phyloP scores from a whole-genome alignment of 2,797 vertebrate species.

The Podarcis siculus region DNA sequence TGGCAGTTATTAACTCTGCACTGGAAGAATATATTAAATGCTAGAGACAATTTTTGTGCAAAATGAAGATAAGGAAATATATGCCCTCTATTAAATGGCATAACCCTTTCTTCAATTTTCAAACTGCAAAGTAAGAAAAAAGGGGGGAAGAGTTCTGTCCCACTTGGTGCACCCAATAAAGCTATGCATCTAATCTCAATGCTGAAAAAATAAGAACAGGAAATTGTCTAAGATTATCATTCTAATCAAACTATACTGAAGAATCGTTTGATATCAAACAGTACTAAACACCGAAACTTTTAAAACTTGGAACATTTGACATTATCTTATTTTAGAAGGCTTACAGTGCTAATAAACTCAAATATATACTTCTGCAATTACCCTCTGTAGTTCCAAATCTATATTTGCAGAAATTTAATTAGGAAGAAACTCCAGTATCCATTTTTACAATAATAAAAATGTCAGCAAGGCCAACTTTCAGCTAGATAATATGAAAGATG shows the following conservation, averaged over 20 bases:
- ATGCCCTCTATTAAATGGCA: conserved; percentile 40
- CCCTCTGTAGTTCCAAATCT: conserved; percentile 44
- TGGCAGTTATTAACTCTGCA: conserved; percentile 17
- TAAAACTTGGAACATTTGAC: conserved; percentile 43
- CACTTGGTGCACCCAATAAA: conserved; percentile 48
- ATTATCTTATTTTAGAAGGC: conserved; percentile 41
- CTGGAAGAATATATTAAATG: conserved; percentile 34
- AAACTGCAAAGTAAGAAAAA: conserved; percentile 12
- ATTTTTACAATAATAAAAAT: conserved; percentile 52
- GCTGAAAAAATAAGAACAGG: conserved; percentile 47
- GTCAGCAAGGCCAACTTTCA: conserved; percentile 64
- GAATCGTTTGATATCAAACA: conserved; percentile 45
- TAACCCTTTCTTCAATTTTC: conserved; percentile 23
- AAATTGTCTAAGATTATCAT: conserved; percentile 48
- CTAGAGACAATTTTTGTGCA: conserved; percentile 29
- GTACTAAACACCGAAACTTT: conserved; percentile 44
- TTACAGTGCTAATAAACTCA: conserved; percentile 49
- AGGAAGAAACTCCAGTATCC: conserved; percentile 41
- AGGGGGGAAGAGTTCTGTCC: conserved; percentile 11
- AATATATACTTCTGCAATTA: conserved; percentile 55
- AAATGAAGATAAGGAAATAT: conserved; percentile 26
- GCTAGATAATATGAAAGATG: conserved; percentile 61
- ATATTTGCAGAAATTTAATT: conserved; percentile 65
- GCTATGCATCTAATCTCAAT: conserved; percentile 39
- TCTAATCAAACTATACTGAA: conserved; percentile 40